Percentiles rank a stretch among this genome's conserved stretches.
phyloP scores from a whole-genome alignment of 2,888 invertebrate species.

The Campoletis raptor region DNA sequence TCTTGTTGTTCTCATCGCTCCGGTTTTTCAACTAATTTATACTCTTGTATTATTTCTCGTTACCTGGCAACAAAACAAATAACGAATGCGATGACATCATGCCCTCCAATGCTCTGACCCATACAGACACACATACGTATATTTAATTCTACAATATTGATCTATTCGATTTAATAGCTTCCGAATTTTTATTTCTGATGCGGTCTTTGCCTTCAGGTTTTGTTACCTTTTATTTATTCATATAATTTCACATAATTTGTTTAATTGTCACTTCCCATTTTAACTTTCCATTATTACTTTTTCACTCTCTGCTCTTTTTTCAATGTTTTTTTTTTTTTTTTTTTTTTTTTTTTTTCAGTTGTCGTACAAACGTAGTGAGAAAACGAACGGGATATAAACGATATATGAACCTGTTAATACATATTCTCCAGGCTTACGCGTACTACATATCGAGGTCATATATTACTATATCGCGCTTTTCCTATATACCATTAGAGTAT shows the following conservation, averaged over 20 bases:
- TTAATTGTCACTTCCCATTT: neutral
- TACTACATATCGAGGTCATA: conserved; percentile 42
- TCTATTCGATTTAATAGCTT: too few species aligned
- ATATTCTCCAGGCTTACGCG: conserved; percentile 43
- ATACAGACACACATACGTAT: too few species aligned
- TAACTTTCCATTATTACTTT: neutral
- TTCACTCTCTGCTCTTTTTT: neutral
- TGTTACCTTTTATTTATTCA: neutral
- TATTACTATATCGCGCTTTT: conserved; percentile 34
- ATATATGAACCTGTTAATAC: conserved; percentile 19
- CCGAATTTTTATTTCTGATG: neutral
- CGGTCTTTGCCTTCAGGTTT: neutral
- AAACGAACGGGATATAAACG: neutral
- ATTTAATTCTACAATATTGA: too few species aligned
- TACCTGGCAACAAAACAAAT: too few species aligned
- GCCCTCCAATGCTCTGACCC: too few species aligned
- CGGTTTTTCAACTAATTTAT: too few species aligned
- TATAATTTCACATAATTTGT: too few species aligned
- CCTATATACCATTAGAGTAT: conserved; percentile 22
- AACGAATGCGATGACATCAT: too few species aligned
- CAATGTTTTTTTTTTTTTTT: neutral
- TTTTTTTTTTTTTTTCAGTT: too few species aligned
- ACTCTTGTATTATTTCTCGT: too few species aligned
- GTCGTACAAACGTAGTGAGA: neutral
- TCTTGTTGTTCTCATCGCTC: too few species aligned